Base-by-base conservation (phyloP, 2,113 vertebrate species). In the Lophochroa leadbeateri region DNA sequence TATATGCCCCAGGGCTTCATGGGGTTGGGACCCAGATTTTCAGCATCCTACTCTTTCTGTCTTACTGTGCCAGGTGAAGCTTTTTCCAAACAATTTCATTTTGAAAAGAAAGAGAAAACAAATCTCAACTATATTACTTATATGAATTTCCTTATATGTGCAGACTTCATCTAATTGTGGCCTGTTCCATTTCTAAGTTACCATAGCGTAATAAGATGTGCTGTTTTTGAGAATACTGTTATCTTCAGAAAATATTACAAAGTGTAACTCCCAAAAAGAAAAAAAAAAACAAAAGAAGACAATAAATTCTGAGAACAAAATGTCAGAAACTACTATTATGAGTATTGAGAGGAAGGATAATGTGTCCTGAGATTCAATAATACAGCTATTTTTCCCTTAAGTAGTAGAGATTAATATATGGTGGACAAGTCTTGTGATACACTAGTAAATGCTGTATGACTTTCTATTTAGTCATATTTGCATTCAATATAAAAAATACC, bases 51-150 rank as follows among this genome's bases (percentile, higher is more conserved):
- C 23, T 65, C 6, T 2, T 92, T 86, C 63, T n/a, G 17, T 58
- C 24, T 78, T 19, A 55, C 7, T 0, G 0, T 10, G 4, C 7
- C 24, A 41, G 9, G 19, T 50, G 9, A 79, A 74, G 10, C 5
- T 3, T 6, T 2, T 78, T 75, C 23, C 19, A 5, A 76, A 29
- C 2, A 25, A 0, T 13, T 74, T 60, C 7, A 69, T 24, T 39
- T 82, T 68, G 17, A 49, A 85, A 78, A 75, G 27, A 47, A 85
- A 78, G 25, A 61, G 10, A 31, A 74, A 70, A 49, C 2, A 86
- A 69, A 69, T 52, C 21, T 77, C 20, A 77, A 4, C 2, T 17
- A 25, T 39, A 24, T 31, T 37, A 37, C 3, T 55, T 83, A 15
- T 1, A 0, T 35, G 43, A 63, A 0, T 35, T 82, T 75, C 11